Conservation (phyloP, 2,113 vertebrate genomes). For the Nyctereutes procyonoides region DNA sequence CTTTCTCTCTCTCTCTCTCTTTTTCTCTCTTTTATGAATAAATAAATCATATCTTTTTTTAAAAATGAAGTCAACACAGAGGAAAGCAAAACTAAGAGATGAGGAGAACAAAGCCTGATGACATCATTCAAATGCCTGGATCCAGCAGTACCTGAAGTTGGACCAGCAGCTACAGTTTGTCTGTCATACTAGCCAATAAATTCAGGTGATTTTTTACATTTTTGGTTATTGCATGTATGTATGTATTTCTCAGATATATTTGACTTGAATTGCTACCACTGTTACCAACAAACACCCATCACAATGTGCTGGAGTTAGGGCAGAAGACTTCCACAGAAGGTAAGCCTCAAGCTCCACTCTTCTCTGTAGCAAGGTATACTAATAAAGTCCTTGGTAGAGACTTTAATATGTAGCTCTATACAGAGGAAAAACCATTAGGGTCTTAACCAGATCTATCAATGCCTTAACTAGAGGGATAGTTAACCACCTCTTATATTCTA, state of each 20-base stretch:
- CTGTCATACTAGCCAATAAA: not conserved
- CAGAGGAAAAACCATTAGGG: not conserved
- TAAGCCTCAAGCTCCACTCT: not conserved
- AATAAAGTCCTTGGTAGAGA: not conserved
- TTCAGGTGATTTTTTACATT: not conserved
- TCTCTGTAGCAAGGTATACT: not conserved
- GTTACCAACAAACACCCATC: not conserved
- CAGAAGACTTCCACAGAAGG: not conserved
- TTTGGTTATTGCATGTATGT: not conserved
- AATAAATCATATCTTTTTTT: too few relatives aligned
- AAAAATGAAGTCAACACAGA: too few relatives aligned
- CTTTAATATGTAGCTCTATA: not conserved
- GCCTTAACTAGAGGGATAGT: not conserved
- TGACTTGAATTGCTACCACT: not conserved
- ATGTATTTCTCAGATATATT: not conserved
- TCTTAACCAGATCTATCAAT: not conserved
- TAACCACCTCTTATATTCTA: not conserved
- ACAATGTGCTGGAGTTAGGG: not conserved
- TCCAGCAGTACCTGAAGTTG: not conserved
- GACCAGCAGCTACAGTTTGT: not conserved
- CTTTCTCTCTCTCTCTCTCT: too few relatives aligned
- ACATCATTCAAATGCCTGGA: not conserved
- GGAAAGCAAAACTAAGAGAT: too few relatives aligned
- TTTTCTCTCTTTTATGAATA: too few relatives aligned
- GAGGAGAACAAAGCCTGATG: too few relatives aligned